These are phyloP conservation scores for Austrofundulus limnaeus DNA, from an alignment of 2,113 vertebrate species.

Conservation along the genomic window DNA sequence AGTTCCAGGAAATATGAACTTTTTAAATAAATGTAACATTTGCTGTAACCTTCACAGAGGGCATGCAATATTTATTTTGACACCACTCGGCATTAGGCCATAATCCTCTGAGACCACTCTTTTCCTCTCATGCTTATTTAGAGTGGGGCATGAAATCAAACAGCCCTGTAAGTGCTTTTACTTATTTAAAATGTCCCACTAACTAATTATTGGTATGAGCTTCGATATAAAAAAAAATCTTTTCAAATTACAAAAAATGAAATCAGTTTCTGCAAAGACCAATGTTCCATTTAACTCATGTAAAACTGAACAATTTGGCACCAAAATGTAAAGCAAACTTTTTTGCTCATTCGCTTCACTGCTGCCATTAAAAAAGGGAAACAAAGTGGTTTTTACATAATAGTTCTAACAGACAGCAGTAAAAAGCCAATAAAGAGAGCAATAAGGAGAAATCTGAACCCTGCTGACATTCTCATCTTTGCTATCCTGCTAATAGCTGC, in stretches of 20 bases:
- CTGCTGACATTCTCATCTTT: not conserved
- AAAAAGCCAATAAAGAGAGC: not conserved
- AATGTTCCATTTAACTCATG: not conserved
- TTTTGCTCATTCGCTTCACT: too few relatives aligned
- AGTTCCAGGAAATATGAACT: not conserved
- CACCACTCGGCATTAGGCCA: not conserved
- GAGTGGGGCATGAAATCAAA: not conserved
- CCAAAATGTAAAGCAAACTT: not conserved
- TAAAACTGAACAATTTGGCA: not conserved
- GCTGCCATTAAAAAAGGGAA: not conserved
- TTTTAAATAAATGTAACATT: not conserved
- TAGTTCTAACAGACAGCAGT: not conserved
- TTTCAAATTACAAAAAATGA: not conserved
- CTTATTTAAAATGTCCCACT: not conserved
- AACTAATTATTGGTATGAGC: constrained; percentile 2
- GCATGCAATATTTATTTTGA: not conserved
- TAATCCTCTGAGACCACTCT: not conserved
- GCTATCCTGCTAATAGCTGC: not conserved
- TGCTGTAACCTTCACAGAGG: not conserved
- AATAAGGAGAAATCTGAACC: not conserved
- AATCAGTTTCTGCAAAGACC: not conserved
- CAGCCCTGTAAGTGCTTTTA: not conserved
- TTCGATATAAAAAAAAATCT: not conserved
- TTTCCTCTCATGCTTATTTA: not conserved
- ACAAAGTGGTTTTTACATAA: not conserved